Conservation (phyloP, 2,113 vertebrate species). For the Alaudala cheleensis region DNA sequence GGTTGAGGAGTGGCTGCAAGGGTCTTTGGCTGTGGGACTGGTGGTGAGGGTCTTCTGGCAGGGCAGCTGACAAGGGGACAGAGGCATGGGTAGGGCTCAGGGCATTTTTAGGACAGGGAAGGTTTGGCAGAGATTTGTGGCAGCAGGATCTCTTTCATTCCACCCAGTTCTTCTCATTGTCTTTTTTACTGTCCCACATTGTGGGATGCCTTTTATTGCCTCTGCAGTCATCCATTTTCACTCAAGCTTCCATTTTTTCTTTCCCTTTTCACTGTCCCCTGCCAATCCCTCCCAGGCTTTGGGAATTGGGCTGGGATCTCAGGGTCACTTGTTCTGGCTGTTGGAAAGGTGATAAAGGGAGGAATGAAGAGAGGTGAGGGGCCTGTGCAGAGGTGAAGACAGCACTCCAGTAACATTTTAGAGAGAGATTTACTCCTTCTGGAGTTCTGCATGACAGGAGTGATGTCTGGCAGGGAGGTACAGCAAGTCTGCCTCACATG, state of each 20-base stretch:
- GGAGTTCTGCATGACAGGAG: fast-evolving
- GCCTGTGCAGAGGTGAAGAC: neutral
- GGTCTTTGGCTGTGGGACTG: neutral
- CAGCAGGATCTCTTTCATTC: neutral
- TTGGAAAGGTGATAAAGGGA: neutral
- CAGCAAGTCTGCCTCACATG: neutral
- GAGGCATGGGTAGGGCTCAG: neutral
- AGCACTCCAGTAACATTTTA: neutral
- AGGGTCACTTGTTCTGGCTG: neutral
- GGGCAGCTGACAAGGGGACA: neutral
- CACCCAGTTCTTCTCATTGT: neutral
- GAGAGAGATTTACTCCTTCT: neutral
- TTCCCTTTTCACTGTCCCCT: neutral
- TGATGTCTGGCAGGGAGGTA: neutral
- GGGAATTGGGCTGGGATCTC: neutral
- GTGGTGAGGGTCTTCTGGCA: neutral
- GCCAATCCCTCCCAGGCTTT: neutral
- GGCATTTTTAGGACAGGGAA: neutral
- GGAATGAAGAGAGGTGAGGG: neutral
- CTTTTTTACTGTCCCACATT: neutral
- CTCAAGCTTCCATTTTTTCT: neutral
- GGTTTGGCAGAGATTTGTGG: neutral
- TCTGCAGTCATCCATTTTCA: neutral
- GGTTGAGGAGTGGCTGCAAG: neutral
- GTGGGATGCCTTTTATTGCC: neutral